Evolutionary conservation across 2,113 vertebrate genomes (phyloP), one percentile per base, ranked within the genome.

Genomic region (Tamias sibiricus): DNA sequence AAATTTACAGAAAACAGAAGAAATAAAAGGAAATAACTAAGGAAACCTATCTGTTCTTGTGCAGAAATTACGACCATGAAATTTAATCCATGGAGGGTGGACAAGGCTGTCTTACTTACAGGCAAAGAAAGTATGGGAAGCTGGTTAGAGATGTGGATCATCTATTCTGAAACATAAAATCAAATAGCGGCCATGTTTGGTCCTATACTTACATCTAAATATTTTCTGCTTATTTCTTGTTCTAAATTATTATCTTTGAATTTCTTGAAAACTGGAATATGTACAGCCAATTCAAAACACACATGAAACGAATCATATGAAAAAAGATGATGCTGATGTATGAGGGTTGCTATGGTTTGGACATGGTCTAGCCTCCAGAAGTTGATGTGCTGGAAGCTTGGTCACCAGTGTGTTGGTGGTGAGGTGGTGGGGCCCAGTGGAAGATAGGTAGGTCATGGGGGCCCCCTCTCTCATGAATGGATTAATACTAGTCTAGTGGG

Each of bases 1-100:
- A 93, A 77, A 66, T 92, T 77, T 52, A 44, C 62, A 94, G 42
- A 75, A 69, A 93, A 93, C 57, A n/a, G 71, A 84, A n/a, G 64
- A 54, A 49, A 62, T 62, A 62, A 62, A 37, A 49, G 89, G 37
- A 88, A 20, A 68, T 32, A 85, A 47, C 3, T 28, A 79, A 40
- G 47, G 72, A 93, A 83, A 47, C 10, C 26, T 76, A 22, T 71
- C 52, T 81, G 47, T 32, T 92, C 12, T 44, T 47, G 19, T 72
- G 32, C 84, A 72, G 44, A 47, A 87, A 82, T 57, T 35, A 64
- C 17, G 44, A 52, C 32, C 20, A 30, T 32, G 42, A 2, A 68
- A 1, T 82, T 81, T 85, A 93, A 66, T 28, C 11, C 20, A 62
- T 0, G 17, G 30, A 7, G 66, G 2, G 14, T 28, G 28, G 72